Evolutionary conservation across 2,888 invertebrate genomes (phyloP).

Genomic region (Tridacna gigas): DNA sequence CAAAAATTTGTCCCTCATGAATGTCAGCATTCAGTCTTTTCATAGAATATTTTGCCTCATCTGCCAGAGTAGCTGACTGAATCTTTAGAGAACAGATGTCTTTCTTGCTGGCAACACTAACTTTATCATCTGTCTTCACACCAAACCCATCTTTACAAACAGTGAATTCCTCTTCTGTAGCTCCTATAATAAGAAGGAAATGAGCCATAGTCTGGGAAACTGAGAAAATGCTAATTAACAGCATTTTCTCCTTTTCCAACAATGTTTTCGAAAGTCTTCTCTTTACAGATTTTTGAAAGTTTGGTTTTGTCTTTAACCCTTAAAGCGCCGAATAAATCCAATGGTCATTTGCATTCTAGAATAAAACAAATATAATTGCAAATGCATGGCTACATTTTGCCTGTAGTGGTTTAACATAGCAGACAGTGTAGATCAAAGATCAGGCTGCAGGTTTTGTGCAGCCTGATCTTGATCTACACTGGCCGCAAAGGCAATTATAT

Average conservation of each 20-base stretch:
- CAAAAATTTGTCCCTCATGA: conserved; percentile 34
- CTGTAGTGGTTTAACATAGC: too few relatives aligned
- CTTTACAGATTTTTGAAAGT: too few relatives aligned
- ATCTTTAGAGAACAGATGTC: conserved; percentile 33
- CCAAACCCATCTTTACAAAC: conserved; percentile 42
- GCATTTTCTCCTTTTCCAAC: not conserved
- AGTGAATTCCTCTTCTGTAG: not conserved
- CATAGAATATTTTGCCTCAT: conserved; percentile 45
- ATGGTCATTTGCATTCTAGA: too few relatives aligned
- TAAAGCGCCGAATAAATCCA: too few relatives aligned
- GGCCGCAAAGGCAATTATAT: too few relatives aligned
- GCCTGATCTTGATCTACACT: too few relatives aligned
- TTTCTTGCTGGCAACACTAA: not conserved
- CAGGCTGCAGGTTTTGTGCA: too few relatives aligned
- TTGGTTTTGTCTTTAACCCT: too few relatives aligned
- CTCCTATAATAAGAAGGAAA: too few relatives aligned
- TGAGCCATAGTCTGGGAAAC: not conserved
- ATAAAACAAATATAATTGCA: too few relatives aligned
- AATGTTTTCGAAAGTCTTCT: not conserved
- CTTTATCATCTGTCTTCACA: conserved; percentile 22
- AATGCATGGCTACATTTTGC: too few relatives aligned
- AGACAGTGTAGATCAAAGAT: too few relatives aligned
- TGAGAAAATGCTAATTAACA: not conserved
- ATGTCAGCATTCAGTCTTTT: conserved; percentile 11
- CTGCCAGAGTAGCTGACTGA: conserved; percentile 21